phyloP scores from a whole-genome alignment of 2,797 vertebrate species.

The Staurois parvus region DNA sequence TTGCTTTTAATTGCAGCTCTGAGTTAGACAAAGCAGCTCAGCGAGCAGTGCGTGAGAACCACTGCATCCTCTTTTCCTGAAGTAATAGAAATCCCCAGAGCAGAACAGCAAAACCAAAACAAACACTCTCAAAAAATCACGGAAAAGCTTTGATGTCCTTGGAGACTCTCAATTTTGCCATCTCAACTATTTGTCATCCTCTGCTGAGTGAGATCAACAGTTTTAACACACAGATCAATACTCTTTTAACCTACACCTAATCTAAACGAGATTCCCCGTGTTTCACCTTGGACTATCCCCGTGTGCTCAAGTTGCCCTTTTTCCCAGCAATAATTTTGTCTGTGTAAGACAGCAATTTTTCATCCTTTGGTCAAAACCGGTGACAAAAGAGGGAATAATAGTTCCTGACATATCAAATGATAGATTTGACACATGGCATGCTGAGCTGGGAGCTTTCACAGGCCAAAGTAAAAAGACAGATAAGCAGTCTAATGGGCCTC shows the following conservation, averaged over 20 bases:
- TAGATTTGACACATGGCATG: constrained; percentile 88
- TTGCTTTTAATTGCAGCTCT: constrained; percentile 57
- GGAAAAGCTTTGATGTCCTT: constrained; percentile 82
- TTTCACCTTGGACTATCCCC: constrained; percentile 87
- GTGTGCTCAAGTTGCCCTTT: constrained; percentile 74
- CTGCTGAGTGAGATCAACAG: constrained; percentile 97
- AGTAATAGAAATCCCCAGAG: constrained; percentile 70
- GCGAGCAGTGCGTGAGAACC: constrained; percentile 29
- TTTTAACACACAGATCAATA: constrained; percentile 98
- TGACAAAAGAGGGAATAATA: constrained; percentile 93
- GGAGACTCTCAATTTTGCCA: constrained; percentile 91
- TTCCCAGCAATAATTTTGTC: constrained; percentile 84
- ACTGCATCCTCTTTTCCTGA: constrained; percentile 35
- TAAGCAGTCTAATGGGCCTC: constrained; percentile 86
- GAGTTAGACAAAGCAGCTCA: constrained; percentile 50
- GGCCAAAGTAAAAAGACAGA: constrained; percentile 85
- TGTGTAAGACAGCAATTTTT: constrained; percentile 89
- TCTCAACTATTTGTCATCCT: constrained; percentile 96
- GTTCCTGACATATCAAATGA: constrained; percentile 89
- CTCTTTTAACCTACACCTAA: constrained; percentile 96
- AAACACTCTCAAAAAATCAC: constrained; percentile 73
- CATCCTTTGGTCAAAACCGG: constrained; percentile 89
- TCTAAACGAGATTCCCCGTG: constrained; percentile 88
- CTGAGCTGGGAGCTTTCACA: constrained; percentile 81
- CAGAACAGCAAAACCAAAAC: constrained; percentile 74